Conservation (phyloP, 1,140 invertebrate species). For the Drosophila leontia region DNA sequence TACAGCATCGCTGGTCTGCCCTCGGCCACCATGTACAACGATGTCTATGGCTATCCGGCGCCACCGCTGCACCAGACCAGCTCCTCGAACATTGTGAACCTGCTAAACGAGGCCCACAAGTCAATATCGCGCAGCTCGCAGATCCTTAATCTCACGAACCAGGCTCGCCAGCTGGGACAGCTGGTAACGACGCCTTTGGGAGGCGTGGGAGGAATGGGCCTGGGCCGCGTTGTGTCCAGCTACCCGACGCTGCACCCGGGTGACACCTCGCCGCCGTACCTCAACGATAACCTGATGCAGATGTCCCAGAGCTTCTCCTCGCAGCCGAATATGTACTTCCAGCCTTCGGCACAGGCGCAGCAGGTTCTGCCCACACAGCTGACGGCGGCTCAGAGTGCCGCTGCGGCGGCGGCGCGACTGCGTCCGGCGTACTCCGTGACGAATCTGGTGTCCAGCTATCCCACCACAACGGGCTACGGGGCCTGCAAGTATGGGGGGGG, state of each 20-base stretch:
- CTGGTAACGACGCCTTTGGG: conserved; percentile 44
- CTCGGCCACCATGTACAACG: conserved; percentile 83
- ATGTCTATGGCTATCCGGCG: conserved; percentile 78
- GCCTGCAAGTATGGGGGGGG: conserved; percentile 67
- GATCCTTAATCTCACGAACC: conserved; percentile 78
- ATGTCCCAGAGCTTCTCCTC: conserved; percentile 84
- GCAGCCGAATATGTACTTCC: conserved; percentile 84
- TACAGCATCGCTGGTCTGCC: conserved; percentile 84
- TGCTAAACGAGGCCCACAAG: conserved; percentile 84
- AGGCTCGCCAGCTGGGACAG: conserved; percentile 76
- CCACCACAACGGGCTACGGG: conserved; percentile 24
- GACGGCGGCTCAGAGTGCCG: conserved; percentile 68
- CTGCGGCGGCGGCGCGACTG: conserved; percentile 69
- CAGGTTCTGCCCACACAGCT: conserved; percentile 57
- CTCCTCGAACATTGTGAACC: conserved; percentile 81
- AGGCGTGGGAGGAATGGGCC: conserved; percentile 42
- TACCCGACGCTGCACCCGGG: conserved; percentile 80
- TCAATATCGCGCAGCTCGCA: conserved; percentile 84
- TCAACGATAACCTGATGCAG: conserved; percentile 84
- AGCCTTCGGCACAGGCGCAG: conserved; percentile 51
- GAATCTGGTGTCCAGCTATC: conserved; percentile 67
- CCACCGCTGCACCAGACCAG: conserved; percentile 79
- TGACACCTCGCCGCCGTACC: conserved; percentile 78
- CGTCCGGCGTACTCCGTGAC: conserved; percentile 81
- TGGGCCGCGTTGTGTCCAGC: conserved; percentile 76